phyloP scores from a whole-genome alignment of 2,797 vertebrate species.

The Lepus oiostolus region DNA sequence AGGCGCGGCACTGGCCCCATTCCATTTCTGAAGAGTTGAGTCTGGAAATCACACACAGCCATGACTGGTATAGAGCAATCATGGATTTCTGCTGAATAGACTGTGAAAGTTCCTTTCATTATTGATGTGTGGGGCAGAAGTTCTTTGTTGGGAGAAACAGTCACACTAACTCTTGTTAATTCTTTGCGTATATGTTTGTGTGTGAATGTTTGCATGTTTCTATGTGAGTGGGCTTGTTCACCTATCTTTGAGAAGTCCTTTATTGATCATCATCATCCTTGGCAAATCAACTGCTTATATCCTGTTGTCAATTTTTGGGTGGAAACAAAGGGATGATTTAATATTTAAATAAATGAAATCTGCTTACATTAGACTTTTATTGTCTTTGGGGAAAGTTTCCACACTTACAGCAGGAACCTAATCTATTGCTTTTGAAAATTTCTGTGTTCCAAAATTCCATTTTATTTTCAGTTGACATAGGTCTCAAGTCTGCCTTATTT shows the following conservation, averaged over 20 bases:
- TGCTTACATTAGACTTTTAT: background rate
- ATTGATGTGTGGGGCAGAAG: no score
- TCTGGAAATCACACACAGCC: background rate
- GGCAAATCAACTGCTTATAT: background rate
- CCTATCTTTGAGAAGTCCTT: background rate
- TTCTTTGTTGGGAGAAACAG: background rate
- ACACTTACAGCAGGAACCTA: background rate
- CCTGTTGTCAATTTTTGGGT: background rate
- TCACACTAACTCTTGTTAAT: background rate
- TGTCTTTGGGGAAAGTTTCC: background rate
- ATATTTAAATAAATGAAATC: background rate
- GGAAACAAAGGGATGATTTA: background rate
- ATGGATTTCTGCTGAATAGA: background rate
- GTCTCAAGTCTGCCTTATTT: background rate
- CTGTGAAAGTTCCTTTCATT: background rate
- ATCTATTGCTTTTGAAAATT: background rate
- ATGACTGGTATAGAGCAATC: background rate
- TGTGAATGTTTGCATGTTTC: accelerated
- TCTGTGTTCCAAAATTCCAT: background rate
- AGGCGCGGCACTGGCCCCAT: accelerated
- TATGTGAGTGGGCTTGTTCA: background rate
- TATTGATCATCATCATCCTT: background rate
- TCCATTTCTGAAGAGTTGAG: background rate
- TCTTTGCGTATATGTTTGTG: background rate
- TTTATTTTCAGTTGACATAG: background rate